A percentile compares a stretch with the other conserved stretches of the same genome.
Conservation (phyloP, 2,113 vertebrate genomes). For the Nanorana parkeri region DNA sequence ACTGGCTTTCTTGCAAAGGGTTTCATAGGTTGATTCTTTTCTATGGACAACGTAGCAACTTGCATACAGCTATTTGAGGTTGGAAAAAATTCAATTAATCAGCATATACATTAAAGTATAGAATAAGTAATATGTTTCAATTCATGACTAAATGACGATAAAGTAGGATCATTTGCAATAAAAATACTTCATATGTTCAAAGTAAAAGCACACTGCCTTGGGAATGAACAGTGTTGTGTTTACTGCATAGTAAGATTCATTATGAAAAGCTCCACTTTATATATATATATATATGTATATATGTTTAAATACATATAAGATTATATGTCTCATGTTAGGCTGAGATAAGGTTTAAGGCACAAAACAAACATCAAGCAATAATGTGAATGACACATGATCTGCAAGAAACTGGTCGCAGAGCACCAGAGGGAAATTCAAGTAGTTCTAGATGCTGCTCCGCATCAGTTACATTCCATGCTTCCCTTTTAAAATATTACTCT, state of each 20-base stretch:
- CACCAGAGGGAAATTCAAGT: slow-evolving; percentile 69
- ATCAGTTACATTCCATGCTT: slow-evolving; percentile 60
- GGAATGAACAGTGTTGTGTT: slow-evolving; percentile 59
- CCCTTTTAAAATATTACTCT: slow-evolving; percentile 57
- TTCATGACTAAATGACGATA: slow-evolving; percentile 33
- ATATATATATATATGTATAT: slow-evolving; percentile 35
- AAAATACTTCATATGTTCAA: slow-evolving; percentile 63
- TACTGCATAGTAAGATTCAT: slow-evolving; percentile 71
- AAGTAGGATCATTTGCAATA: slow-evolving; percentile 61
- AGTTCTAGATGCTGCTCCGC: slow-evolving; percentile 63
- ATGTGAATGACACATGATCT: slow-evolving; percentile 66
- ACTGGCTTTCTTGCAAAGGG: background rate
- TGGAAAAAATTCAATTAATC: background rate
- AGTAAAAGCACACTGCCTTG: slow-evolving; percentile 65
- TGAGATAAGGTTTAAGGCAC: slow-evolving; percentile 66
- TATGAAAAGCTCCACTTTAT: slow-evolving; percentile 65
- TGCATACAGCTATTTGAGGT: background rate
- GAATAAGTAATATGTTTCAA: slow-evolving; percentile 41
- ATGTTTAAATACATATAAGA: slow-evolving; percentile 61
- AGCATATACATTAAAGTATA: slow-evolving; percentile 31
- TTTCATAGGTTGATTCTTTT: background rate
- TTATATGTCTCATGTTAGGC: slow-evolving; percentile 61
- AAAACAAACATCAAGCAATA: slow-evolving; percentile 65
- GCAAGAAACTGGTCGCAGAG: slow-evolving; percentile 61
- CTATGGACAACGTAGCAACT: background rate